Evolutionary conservation across 2,888 invertebrate genomes (phyloP).

Genomic region (Pyrgus malvae): DNA sequence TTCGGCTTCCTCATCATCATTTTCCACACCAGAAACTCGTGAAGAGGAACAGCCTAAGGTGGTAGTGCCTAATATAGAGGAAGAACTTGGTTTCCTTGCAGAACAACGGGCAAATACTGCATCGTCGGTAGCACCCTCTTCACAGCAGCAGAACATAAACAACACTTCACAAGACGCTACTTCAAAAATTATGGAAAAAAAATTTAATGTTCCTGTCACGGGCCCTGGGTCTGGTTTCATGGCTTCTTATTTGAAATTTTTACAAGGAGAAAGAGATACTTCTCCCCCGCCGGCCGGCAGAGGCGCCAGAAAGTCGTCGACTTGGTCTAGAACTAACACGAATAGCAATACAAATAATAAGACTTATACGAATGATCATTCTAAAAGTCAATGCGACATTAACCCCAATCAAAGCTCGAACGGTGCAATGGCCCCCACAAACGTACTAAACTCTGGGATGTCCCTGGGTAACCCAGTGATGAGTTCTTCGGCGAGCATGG

Average conservation of each 20-base stretch:
- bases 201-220: conserved; percentile 80
- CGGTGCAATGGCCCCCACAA: conserved; percentile 64
- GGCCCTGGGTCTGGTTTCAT: conserved; percentile 89
- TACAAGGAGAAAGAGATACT: conserved; percentile 90
- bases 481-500: conserved; percentile 60
- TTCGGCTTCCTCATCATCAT: conserved; percentile 80
- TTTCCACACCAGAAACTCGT: conserved; percentile 80
- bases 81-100: conserved; percentile 91
- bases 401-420: conserved; percentile 66
- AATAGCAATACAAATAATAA: conserved; percentile 68
- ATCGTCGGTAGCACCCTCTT: conserved; percentile 77
- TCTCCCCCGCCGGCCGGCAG: conserved; percentile 89
- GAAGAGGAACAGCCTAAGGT: conserved; percentile 90
- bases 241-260: conserved; percentile 93
- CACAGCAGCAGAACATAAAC: conserved; percentile 74
- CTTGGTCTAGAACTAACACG: conserved; percentile 82
- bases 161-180: conserved; percentile 74
- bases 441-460: conserved; percentile 63
- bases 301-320: conserved; percentile 84
- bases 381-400: conserved; percentile 64
- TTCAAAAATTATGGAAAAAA: conserved; percentile 82
- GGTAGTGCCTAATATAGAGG: conserved; percentile 93
- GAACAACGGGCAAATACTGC: conserved; percentile 80
- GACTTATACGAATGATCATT: conserved; percentile 63
- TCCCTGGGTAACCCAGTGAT: conserved; percentile 62